These are phyloP conservation scores for Heliconius ismenius DNA, from an alignment of 2,888 invertebrate species.

Conservation along the genomic window DNA sequence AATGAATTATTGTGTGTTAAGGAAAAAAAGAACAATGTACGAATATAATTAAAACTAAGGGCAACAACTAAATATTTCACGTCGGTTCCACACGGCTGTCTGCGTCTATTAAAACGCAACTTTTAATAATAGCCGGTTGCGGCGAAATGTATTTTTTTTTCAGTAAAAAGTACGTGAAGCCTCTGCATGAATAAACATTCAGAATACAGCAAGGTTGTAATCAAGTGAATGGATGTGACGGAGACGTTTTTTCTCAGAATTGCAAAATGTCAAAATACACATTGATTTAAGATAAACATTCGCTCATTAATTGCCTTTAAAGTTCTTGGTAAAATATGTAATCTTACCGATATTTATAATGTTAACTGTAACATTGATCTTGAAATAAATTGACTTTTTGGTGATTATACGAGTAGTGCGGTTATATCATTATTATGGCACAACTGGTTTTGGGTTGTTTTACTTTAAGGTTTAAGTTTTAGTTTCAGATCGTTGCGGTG, in stretches of 20 bases:
- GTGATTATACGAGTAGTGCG: background rate
- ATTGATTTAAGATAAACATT: constrained; percentile 21
- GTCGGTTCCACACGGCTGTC: constrained; percentile 16
- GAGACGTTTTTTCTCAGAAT: constrained; percentile 6
- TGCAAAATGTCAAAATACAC: constrained; percentile 10
- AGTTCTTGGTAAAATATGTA: constrained; percentile 9
- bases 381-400: background rate
- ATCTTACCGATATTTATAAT: background rate
- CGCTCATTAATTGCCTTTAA: constrained; percentile 1
- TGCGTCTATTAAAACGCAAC: constrained; percentile 13
- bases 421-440: background rate
- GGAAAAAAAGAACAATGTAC: background rate
- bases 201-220: constrained; percentile 19
- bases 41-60: background rate
- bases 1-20: background rate
- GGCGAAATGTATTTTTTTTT: constrained; percentile 27
- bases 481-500: no score
- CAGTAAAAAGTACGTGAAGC: constrained; percentile 25
- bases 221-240: constrained; percentile 23
- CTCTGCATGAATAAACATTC: constrained; percentile 27
- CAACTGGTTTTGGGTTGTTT: background rate
- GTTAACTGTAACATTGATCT: background rate
- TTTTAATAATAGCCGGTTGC: constrained; percentile 33
- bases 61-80: constrained; percentile 32
- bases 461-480: background rate